Conservation (phyloP, 2,797 vertebrate species). For the Cetoscarus ocellatus region DNA sequence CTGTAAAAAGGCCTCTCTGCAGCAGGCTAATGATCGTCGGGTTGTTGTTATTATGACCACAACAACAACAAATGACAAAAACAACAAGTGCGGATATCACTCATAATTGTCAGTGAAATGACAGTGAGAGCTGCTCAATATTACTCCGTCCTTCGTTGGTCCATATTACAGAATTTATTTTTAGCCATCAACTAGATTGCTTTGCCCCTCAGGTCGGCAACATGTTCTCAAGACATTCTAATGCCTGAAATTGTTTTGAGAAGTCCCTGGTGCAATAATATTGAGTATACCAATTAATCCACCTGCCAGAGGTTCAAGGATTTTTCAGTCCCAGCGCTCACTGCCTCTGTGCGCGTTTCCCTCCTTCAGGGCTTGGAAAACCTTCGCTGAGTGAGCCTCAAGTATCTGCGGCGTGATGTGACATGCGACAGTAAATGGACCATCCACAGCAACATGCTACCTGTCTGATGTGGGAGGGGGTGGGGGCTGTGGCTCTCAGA, state of each 20-base stretch:
- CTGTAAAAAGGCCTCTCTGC: constrained; percentile 55
- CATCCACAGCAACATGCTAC: constrained; percentile 35
- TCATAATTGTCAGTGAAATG: constrained; percentile 53
- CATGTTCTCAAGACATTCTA: constrained; percentile 74
- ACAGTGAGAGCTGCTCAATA: constrained; percentile 50
- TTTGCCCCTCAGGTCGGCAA: constrained; percentile 73
- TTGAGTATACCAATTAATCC: constrained; percentile 83
- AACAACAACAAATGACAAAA: constrained; percentile 50
- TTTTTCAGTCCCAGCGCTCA: constrained; percentile 67
- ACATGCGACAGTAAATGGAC: constrained; percentile 47
- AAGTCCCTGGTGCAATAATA: constrained; percentile 82
- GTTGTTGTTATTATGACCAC: constrained; percentile 59
- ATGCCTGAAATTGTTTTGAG: constrained; percentile 81
- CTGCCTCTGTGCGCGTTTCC: constrained; percentile 50
- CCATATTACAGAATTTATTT: constrained; percentile 80
- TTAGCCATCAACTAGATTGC: constrained; percentile 83
- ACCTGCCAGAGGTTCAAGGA: constrained; percentile 76
- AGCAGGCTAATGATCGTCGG: constrained; percentile 52
- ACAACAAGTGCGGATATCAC: constrained; percentile 51
- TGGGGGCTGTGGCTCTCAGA: constrained; percentile 18
- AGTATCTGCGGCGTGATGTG: constrained; percentile 44
- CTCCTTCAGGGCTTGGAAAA: constrained; percentile 60
- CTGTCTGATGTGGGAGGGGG: constrained; percentile 25
- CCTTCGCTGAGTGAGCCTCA: constrained; percentile 42
- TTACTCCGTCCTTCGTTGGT: constrained; percentile 65